A percentile compares a stretch with the other conserved stretches of the same genome.
These are phyloP conservation scores for Polypterus senegalus DNA, from an alignment of 2,113 vertebrate species.

Conservation along the genomic window DNA sequence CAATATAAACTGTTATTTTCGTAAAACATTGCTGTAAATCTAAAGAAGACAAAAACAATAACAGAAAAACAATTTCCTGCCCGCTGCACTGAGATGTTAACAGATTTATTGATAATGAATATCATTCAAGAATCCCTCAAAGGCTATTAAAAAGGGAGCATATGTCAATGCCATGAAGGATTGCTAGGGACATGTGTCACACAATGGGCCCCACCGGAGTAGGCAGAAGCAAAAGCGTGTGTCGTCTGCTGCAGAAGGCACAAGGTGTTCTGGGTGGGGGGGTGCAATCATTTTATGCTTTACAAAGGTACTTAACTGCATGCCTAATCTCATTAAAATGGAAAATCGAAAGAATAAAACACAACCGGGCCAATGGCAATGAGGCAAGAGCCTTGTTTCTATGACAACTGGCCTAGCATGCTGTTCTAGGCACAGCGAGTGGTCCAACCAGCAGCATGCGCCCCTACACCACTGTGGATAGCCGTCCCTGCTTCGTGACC, in stretches of 20 bases:
- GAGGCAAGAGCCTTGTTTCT: slow-evolving; percentile 36
- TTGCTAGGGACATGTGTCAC: not conserved
- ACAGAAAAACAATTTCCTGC: not conserved
- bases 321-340: slow-evolving; percentile 30
- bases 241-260: slow-evolving; percentile 1
- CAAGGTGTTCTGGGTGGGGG: not conserved
- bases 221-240: not conserved
- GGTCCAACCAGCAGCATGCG: slow-evolving; percentile 19
- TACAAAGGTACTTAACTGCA: slow-evolving; percentile 15
- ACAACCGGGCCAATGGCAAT: slow-evolving; percentile 23
- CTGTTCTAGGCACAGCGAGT: slow-evolving; percentile 20
- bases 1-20: no score
- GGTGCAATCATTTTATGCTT: slow-evolving; percentile 1
- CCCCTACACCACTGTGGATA: no score
- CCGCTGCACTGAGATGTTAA: not conserved
- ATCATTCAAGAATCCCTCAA: not conserved
- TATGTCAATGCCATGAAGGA: slow-evolving; percentile 1
- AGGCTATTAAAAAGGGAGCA: not conserved
- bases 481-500: no score
- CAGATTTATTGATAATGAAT: slow-evolving; percentile 1
- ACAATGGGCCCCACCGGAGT: not conserved
- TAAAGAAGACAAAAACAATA: not conserved
- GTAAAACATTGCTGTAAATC: no score
- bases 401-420: slow-evolving; percentile 34
- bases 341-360: slow-evolving; percentile 27